A percentile compares a stretch with the other conserved stretches of the same genome.
These are phyloP conservation scores for Taurulus bubalis DNA, from an alignment of 2,113 vertebrate genomes.

Conservation along the genomic window DNA sequence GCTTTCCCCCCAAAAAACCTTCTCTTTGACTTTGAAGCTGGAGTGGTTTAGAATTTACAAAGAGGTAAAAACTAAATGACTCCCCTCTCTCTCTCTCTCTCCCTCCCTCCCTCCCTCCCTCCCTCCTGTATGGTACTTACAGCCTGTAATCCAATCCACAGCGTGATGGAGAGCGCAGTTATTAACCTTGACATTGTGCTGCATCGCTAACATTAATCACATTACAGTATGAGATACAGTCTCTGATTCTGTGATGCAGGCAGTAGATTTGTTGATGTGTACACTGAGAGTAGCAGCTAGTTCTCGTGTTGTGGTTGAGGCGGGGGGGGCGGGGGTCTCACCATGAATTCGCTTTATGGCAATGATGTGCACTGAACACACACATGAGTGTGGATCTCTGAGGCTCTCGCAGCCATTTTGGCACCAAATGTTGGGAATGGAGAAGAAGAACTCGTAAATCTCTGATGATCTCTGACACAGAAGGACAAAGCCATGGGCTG, in stretches of 20 bases:
- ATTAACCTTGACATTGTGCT: constrained; percentile 50
- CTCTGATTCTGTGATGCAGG: constrained; percentile 15
- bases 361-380: constrained; percentile 19
- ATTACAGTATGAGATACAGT: constrained; percentile 15
- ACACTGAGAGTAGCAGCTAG: constrained; percentile 11
- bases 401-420: constrained; percentile 44
- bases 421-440: constrained; percentile 35
- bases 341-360: neutral
- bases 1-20: neutral
- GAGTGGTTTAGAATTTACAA: constrained; percentile 31
- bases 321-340: neutral
- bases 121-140: constrained; percentile 24
- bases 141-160: constrained; percentile 35
- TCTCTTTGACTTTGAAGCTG: constrained; percentile 23
- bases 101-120: neutral
- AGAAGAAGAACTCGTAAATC: constrained; percentile 3
- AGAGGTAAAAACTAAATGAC: constrained; percentile 19
- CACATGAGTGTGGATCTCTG: neutral
- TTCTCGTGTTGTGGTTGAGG: neutral
- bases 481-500: constrained; percentile 56
- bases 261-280: constrained; percentile 29
- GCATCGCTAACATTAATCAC: constrained; percentile 26
- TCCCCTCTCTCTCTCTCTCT: neutral
- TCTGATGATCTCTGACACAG: constrained; percentile 38
- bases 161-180: constrained; percentile 35